Evolutionary conservation across 2,797 vertebrate species (phyloP), one percentile per base, ranked within the genome.

Genomic region (Cryptoprocta ferox): DNA sequence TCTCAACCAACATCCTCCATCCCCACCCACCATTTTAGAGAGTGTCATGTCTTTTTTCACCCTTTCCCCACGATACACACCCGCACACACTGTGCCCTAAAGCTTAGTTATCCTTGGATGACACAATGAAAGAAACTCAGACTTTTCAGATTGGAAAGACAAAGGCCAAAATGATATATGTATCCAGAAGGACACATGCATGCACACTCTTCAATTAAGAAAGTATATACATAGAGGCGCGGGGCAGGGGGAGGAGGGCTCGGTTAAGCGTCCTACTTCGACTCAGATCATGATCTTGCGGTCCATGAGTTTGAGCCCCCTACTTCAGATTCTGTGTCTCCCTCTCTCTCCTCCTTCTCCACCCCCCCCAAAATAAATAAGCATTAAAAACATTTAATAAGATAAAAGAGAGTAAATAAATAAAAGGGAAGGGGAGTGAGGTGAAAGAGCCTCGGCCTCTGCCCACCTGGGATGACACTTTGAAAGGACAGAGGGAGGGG

Each of bases 71-170:
- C 7, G 2, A 19, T 15, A 28, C n/a, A 13, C 24, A 0, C 16
- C 19, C 16, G 11, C 56, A 59, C 21, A 2, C 45, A 3, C 28
- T 10, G 2, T 1, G 32, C 73, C 68, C 39, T 35, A n/a, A 66
- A 24, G 50, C 73, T 83, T 68, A 59, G 56, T 73, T 71, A 8
- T 32, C 48, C 91, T 96, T 88, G 53, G 28, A 79, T 26, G 70
- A 8, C 18, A 45, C 8, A 66, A 75, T 12, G 11, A 93, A 92
- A 95, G 63, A 53, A 89, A n/a, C 45, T 45, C 59, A 48, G 37
- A 68, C 66, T 83, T 94, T 84, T 92, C 92, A 85, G 61, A 89
- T 71, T 21, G 35, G 61, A 97, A 97, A 93, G 94, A 79, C 87
- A 70, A 96, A 95, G 15, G 32, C 76, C 50, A 28, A 82, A 37